Evolutionary conservation across 2,888 invertebrate genomes (phyloP), one percentile per base, ranked within the genome.

Genomic region (Mythimna ferrago): DNA sequence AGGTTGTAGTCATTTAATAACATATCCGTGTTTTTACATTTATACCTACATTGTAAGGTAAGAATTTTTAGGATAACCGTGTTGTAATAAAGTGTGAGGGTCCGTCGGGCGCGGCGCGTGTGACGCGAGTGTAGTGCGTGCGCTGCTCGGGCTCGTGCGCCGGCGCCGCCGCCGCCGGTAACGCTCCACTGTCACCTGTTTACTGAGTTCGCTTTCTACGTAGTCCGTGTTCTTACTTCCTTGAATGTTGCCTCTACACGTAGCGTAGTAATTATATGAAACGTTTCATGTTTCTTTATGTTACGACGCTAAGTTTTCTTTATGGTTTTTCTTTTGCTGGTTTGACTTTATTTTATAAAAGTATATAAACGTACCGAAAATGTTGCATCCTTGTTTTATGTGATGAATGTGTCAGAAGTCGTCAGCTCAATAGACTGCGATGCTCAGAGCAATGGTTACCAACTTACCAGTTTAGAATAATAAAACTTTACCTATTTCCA

Each of bases 21-120:
- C 80, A 78, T 86, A 80, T 83, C 75, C 80, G 82, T 85, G 84
- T 89, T 88, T 84, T 78, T 80, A 90, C 81, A 86, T 90, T 89
- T 89, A 87, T 89, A 90, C 81, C 82, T 87, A 87, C 81, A 82
- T 76, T 87, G 86, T 89, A 88, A 84, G 89, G 86, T 87, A 86
- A 86, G 72, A 82, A 85, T 73, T 21, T 68, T 53, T 85, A 81
- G 62, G 14, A 44, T 78, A 83, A 78, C 53, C 54, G 53, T 11
- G 44, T 65, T 21, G 26, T 56, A 66, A 62, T 48, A 48, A 63
- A 57, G 26, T n/a, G 57, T 16, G 53, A 16, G 48, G 48, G 48
- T 48, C 48, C 6, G 16, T 16, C 6, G 44, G 48, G 44, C 44
- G 16, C 48, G 48, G 16, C 14, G 10, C 26, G 51, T 2, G 51